Base-by-base conservation (phyloP, 2,113 vertebrate genomes). In the Alaudala cheleensis region DNA sequence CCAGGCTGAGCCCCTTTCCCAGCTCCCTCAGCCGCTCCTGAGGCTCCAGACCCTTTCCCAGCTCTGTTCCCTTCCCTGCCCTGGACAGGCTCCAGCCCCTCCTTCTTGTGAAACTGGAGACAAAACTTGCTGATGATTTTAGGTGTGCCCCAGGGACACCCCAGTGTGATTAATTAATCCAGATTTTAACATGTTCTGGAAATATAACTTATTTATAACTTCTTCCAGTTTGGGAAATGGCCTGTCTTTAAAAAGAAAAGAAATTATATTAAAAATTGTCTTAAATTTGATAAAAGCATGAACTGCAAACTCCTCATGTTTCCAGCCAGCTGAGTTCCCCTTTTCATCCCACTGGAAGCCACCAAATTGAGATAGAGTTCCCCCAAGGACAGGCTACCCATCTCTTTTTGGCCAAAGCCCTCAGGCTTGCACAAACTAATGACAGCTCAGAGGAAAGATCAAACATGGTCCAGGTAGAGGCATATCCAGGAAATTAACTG, bases 11-110 rank as follows among this genome's bases (percentile, higher is more conserved):
- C 54, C 54, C 83, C 28, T 62, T 60, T 14, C 28, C 72, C 73
- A 69, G 47, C 73, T 69, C 84, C 45, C 64, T 53, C 54, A 53
- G 54, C 12, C 1, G 0, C 31, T 67, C 34, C 60, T 73, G 40
- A 12, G 0, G 21, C 51, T 67, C 62, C 71, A 77, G 5, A 0
- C 22, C 53, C 53, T 58, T 76, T 5, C 34, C 49, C 81, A 74
- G 24, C 16, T 50, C 60, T 0, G 0, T 42, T 86, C 33, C 42
- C 42, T 76, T 0, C 51, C 8, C 73, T 71, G 56, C 51, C 8
- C 73, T 71, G 56, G n/a, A 4, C 40, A 70, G 0, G 0, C n/a
- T 40, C 24, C 85, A 80, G 29, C 16, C 42, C 29, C 25, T 88
- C 34, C 17, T 42, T 42, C 42, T 26, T 2, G 2, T 14, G 40